These are phyloP conservation scores for Drosophila kanapiae DNA, from an alignment of 1,140 invertebrate species.

Conservation along the genomic window DNA sequence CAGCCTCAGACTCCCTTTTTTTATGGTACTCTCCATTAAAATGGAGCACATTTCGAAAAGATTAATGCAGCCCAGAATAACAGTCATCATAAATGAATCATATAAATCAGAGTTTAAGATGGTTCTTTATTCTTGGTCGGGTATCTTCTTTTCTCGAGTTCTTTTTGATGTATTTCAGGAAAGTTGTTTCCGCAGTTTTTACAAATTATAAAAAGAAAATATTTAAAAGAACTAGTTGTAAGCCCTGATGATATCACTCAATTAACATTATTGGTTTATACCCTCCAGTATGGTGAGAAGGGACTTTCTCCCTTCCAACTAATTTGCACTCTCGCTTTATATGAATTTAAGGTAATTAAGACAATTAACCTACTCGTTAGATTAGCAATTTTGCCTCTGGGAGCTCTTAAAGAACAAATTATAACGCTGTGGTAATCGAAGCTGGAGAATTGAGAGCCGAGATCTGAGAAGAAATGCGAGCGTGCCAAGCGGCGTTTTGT, in stretches of 20 bases:
- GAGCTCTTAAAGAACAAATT: conserved; percentile 10
- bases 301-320: conserved; percentile 29
- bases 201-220: neutral
- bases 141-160: neutral
- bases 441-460: conserved; percentile 10
- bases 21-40: neutral
- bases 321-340: conserved; percentile 70
- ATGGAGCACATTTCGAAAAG: neutral
- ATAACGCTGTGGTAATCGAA: conserved; percentile 38
- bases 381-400: conserved; percentile 13
- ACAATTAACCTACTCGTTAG: conserved; percentile 55
- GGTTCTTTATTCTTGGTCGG: neutral
- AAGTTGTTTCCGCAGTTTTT: neutral
- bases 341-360: conserved; percentile 62
- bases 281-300: neutral
- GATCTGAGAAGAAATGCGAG: conserved; percentile 25
- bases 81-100: conserved; percentile 13
- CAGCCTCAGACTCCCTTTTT: neutral
- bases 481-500: conserved; percentile 66
- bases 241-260: neutral
- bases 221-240: neutral
- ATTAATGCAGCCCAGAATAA: neutral
- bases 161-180: neutral
- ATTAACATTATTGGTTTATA: neutral
- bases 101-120: neutral